Base-by-base conservation (phyloP, 2,888 invertebrate genomes). In the Tortricodes alternella region DNA sequence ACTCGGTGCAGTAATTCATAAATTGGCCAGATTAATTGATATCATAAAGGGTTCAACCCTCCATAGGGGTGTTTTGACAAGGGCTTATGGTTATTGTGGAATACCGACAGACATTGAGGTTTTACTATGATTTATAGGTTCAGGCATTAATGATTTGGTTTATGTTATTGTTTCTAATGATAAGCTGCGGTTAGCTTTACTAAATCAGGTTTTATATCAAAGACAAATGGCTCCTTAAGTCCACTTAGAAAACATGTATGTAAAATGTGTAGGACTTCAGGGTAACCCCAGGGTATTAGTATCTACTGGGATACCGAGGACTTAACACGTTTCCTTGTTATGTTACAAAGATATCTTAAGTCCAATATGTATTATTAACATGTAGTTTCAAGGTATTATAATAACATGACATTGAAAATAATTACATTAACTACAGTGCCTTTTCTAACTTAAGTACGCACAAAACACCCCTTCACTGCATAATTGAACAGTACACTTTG, bases 1-100 rank as follows among this genome's bases (percentile, higher is more conserved):
- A 66, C 72, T 70, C 67, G 60, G 67, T 65, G 83, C 80, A 80
- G 83, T 88, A 88, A 87, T 85, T 88, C 86, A 89, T 85, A 88
- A 88, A 88, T 87, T 85, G 87, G 80, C 76, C 83, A 85, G 81
- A 88, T 88, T 89, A 88, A 89, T 89, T 88, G 89, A 85, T 83
- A 79, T 62, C 65, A 69, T 66, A 72, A 85, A 85, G 89, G 88
- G 87, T 86, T 84, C 74, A 78, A 63, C 75, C 79, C 80, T 73
- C 64, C 68, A 62, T 49, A 52, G 60, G 46, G 61, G 70, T 83
- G 82, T 84, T 86, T 77, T 85, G 83, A 85, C 86, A 79, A 65
- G 56, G 49, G 46, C 15, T 43, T 18, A 19, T 24, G 41, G 19
- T 46, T 46, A 23, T 49, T 41, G 21, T 24, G 55, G 41, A 24